phyloP scores from a whole-genome alignment of 2,888 invertebrate species.

The Tipula helvola region DNA sequence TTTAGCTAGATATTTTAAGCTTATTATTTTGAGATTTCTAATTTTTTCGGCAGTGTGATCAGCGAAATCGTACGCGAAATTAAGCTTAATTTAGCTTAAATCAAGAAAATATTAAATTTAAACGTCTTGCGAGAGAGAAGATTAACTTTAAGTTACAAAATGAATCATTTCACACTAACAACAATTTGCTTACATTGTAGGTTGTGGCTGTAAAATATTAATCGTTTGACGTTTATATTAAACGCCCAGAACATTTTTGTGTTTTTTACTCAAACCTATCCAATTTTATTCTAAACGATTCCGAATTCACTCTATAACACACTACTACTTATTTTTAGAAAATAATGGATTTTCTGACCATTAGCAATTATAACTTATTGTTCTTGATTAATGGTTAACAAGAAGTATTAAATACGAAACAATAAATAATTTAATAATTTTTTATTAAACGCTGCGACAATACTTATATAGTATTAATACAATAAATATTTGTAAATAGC shows the following conservation, averaged over 20 bases:
- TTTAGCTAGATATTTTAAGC: no score
- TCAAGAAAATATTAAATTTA: no score
- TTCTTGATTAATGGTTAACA: neutral
- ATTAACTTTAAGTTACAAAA: neutral
- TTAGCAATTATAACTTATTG: neutral
- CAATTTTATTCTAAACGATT: neutral
- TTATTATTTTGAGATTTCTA: no score
- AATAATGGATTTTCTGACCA: neutral
- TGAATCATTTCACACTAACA: neutral
- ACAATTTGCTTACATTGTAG: neutral
- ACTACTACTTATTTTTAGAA: neutral
- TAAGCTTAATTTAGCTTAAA: no score
- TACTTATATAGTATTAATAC: no score
- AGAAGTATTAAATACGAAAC: neutral
- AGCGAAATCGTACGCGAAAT: no score
- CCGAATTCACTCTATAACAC: neutral
- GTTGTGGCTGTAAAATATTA: neutral
- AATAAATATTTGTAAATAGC: neutral
- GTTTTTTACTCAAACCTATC: neutral
- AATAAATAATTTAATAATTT: neutral
- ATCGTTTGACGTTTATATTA: neutral
- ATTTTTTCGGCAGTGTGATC: no score
- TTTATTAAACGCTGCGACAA: neutral
- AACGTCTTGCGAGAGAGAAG: no score
- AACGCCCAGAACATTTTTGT: neutral